These are phyloP conservation scores for Muscicapa adusta DNA, from an alignment of 2,113 vertebrate genomes.

Conservation along the genomic window DNA sequence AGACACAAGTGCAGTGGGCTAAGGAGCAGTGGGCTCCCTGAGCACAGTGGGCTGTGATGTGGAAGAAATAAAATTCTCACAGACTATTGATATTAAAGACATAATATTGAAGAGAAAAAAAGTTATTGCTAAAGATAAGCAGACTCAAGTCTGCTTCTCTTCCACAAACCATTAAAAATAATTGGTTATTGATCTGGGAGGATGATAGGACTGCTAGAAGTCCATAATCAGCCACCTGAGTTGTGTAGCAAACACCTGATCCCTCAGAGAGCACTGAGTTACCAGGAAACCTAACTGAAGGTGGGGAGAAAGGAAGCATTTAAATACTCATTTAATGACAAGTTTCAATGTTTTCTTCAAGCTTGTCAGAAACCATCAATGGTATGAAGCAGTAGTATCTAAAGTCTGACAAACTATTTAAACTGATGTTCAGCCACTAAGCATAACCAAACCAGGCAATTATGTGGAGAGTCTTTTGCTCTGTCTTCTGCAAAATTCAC, in stretches of 20 bases:
- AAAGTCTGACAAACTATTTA: background rate
- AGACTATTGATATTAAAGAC: background rate
- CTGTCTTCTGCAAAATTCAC: background rate
- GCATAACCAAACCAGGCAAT: background rate
- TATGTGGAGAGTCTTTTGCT: background rate
- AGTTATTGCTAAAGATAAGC: background rate
- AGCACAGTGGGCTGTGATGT: background rate
- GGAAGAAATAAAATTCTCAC: background rate
- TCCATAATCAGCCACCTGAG: background rate
- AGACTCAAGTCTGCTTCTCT: background rate
- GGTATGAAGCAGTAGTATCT: background rate
- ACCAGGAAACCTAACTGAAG: background rate
- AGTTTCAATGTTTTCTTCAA: background rate
- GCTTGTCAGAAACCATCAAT: background rate
- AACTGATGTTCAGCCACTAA: background rate
- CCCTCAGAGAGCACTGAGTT: constrained; percentile 49
- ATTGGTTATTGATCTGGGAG: background rate
- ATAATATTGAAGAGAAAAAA: background rate
- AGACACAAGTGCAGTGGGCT: background rate
- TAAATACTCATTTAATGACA: background rate
- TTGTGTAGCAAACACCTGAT: constrained; percentile 32
- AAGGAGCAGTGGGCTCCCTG: background rate
- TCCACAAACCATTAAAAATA: background rate
- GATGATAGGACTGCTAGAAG: background rate
- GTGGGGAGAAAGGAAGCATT: background rate